Evolutionary conservation across 2,888 invertebrate genomes (phyloP).

Genomic region (Pristionchus exspectatus): DNA sequence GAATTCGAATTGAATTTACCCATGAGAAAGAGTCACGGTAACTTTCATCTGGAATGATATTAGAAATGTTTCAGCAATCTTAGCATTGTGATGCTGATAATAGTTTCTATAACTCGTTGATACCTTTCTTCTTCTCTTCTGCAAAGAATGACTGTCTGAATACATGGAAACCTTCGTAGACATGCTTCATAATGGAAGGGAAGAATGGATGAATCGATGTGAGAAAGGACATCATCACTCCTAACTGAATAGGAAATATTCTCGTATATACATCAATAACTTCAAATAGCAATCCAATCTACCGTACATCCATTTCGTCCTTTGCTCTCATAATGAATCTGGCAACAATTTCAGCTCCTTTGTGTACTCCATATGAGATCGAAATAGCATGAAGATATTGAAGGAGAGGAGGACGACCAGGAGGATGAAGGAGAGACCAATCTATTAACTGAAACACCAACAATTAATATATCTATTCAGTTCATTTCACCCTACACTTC

Average conservation of each 20-base stretch:
- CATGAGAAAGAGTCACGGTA: background rate
- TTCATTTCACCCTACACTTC: background rate
- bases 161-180: slow-evolving; percentile 11
- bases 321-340: slow-evolving; percentile 57
- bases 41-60: background rate
- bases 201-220: slow-evolving; percentile 46
- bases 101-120: background rate
- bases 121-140: slow-evolving; percentile 24
- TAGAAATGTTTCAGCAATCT: background rate
- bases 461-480: background rate
- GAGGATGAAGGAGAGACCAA: slow-evolving; percentile 28
- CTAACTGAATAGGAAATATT: background rate
- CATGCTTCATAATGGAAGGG: background rate
- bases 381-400: slow-evolving; percentile 66
- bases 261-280: background rate
- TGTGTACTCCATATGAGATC: slow-evolving; percentile 59
- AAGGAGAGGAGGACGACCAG: slow-evolving; percentile 39
- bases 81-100: background rate
- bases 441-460: slow-evolving; percentile 22
- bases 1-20: slow-evolving; percentile 4
- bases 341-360: slow-evolving; percentile 66
- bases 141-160: slow-evolving; percentile 17
- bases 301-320: slow-evolving; percentile 43
- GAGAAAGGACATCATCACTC: slow-evolving; percentile 31
- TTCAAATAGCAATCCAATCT: background rate